Percentiles rank a stretch among this genome's conserved stretches.
Conservation (phyloP, 2,888 invertebrate species). For the Drosophila kambysellisi region DNA sequence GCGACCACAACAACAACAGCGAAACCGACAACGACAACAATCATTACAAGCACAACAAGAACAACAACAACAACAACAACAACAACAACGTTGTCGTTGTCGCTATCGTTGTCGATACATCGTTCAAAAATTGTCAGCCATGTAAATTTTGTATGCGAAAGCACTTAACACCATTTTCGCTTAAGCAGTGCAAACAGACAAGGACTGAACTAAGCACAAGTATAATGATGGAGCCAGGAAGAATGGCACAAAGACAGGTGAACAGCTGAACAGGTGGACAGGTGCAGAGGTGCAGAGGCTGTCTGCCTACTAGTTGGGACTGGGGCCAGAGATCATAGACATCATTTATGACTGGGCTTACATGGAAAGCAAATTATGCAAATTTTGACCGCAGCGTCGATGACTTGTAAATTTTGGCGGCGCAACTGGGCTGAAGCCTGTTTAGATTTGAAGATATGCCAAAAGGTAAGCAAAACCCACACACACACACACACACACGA, state of each 20-base stretch:
- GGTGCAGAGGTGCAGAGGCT: neutral
- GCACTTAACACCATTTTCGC: slow-evolving; percentile 82
- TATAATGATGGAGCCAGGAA: slow-evolving; percentile 29
- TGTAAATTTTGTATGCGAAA: slow-evolving; percentile 80
- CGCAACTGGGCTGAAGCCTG: slow-evolving; percentile 39
- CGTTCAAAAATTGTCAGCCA: slow-evolving; percentile 78
- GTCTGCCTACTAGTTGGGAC: neutral
- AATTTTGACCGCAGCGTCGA: slow-evolving; percentile 75
- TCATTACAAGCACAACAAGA: slow-evolving; percentile 49
- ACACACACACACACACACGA: slow-evolving; percentile 19
- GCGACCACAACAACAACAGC: slow-evolving; percentile 60
- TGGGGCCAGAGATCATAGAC: slow-evolving; percentile 56
- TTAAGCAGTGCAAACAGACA: slow-evolving; percentile 76
- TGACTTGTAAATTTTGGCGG: slow-evolving; percentile 78
- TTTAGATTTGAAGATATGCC: slow-evolving; percentile 71
- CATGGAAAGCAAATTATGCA: slow-evolving; percentile 79
- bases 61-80: slow-evolving; percentile 26
- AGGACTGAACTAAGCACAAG: slow-evolving; percentile 46
- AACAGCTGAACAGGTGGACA: slow-evolving; percentile 16
- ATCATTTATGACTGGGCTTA: slow-evolving; percentile 70
- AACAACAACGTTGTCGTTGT: slow-evolving; percentile 33
- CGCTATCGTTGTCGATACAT: slow-evolving; percentile 60
- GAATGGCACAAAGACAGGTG: slow-evolving; percentile 2
- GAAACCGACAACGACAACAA: slow-evolving; percentile 21
- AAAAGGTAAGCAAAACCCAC: slow-evolving; percentile 51